phyloP scores from a whole-genome alignment of 1,140 invertebrate species.

The Philotrypesis tridentata region DNA sequence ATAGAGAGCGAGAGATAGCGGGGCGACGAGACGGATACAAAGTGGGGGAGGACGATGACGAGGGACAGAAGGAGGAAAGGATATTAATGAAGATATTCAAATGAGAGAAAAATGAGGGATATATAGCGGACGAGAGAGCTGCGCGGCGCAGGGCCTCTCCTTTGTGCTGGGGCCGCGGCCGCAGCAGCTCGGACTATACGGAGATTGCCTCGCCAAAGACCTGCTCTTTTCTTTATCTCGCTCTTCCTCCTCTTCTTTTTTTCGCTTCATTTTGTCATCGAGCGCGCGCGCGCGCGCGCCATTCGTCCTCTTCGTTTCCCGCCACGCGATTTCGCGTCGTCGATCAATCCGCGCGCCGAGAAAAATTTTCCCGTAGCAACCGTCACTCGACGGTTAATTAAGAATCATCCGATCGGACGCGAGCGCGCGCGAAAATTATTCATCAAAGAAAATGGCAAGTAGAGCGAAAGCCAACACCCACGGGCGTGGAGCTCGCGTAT shows the following conservation, averaged over 20 bases:
- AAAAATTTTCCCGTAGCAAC: too few species aligned
- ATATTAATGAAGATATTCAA: slow-evolving; percentile 71
- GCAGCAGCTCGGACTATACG: slow-evolving; percentile 63
- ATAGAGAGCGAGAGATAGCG: neutral
- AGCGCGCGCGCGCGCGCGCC: too few species aligned
- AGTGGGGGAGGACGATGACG: slow-evolving; percentile 15
- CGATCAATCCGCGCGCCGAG: too few species aligned
- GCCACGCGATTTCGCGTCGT: too few species aligned
- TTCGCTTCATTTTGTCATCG: neutral
- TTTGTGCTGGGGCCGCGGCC: slow-evolving; percentile 62
- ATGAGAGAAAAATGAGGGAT: slow-evolving; percentile 63
- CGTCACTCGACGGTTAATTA: slow-evolving; percentile 10
- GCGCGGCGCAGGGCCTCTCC: too few species aligned
- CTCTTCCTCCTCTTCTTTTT: neutral
- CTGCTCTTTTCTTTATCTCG: neutral
- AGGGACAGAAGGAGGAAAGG: slow-evolving; percentile 52
- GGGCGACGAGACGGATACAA: slow-evolving; percentile 1
- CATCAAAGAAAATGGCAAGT: slow-evolving; percentile 42
- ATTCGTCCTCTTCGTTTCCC: neutral
- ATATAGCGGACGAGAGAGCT: slow-evolving; percentile 1
- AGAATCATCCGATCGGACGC: neutral
- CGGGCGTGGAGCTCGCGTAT: slow-evolving; percentile 18
- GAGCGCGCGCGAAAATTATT: slow-evolving; percentile 33
- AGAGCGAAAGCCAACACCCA: slow-evolving; percentile 34
- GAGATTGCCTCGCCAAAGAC: slow-evolving; percentile 53